These are phyloP conservation scores for Pseudorhiza aurosa DNA, from an alignment of 30 jellyfish, hydroid and myxozoan species.

Conservation along the genomic window DNA sequence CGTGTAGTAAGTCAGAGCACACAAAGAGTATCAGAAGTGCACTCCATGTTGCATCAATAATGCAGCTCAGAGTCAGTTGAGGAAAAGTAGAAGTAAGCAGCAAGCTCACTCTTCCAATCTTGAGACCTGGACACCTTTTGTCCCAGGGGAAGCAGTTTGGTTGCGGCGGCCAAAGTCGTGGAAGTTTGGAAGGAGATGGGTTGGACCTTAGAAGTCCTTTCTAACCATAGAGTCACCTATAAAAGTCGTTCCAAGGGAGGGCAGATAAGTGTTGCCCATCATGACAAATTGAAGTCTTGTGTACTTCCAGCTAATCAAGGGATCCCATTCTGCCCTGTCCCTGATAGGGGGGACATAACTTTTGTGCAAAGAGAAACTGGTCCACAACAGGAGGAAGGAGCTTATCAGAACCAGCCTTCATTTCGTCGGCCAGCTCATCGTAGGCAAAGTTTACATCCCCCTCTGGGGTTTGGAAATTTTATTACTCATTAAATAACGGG, in stretches of 20 bases:
- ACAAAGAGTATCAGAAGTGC: neutral
- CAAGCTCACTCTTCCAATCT: neutral
- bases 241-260: slow-evolving; percentile 4
- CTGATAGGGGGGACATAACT: neutral
- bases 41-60: neutral
- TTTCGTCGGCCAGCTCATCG: neutral
- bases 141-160: slow-evolving; percentile 2
- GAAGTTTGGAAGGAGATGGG: slow-evolving; percentile 16
- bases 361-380: neutral
- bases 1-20: neutral
- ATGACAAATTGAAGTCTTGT: slow-evolving; percentile 18
- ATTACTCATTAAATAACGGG: neutral
- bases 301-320: slow-evolving; percentile 14
- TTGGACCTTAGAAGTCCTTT: slow-evolving; percentile 16
- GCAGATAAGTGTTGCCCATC: neutral
- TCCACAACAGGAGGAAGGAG: neutral
- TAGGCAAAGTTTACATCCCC: neutral
- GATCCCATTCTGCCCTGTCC: slow-evolving; percentile 11
- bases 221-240: slow-evolving; percentile 1
- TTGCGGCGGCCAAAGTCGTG: slow-evolving; percentile 13
- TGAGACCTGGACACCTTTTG: neutral
- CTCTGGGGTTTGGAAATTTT: neutral
- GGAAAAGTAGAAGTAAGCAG: neutral
- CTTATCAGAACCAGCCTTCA: neutral
- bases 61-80: neutral